Evolutionary conservation across 2,888 invertebrate genomes (phyloP).

Genomic region (Yponomeuta evonymella): DNA sequence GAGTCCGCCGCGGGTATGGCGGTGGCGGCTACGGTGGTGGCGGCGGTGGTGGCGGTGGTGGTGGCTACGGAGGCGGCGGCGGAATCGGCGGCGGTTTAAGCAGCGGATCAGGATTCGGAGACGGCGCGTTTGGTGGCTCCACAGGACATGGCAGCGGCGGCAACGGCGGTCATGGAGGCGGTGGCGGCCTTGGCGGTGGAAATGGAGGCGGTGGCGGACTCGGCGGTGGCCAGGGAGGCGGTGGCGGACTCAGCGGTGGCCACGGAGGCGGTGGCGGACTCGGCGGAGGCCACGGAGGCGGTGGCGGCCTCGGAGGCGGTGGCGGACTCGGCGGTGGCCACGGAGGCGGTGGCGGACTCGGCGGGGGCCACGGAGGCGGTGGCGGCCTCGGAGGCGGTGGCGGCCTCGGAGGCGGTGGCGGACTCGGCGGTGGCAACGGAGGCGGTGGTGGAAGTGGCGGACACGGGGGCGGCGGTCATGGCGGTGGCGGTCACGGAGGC

Average conservation of each 20-base stretch:
- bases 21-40: slow-evolving; percentile 21
- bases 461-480: slow-evolving; percentile 26
- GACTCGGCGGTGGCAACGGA: slow-evolving; percentile 11
- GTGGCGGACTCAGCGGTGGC: slow-evolving; percentile 22
- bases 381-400: slow-evolving; percentile 29
- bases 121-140: slow-evolving; percentile 24
- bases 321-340: slow-evolving; percentile 13
- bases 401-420: slow-evolving; percentile 30
- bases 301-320: slow-evolving; percentile 18
- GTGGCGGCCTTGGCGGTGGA: slow-evolving; percentile 24
- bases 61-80: slow-evolving; percentile 25
- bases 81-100: slow-evolving; percentile 17
- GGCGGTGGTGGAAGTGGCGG: slow-evolving; percentile 22
- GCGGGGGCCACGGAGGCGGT: slow-evolving; percentile 26
- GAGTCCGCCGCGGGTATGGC: slow-evolving; percentile 8
- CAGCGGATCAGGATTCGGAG: slow-evolving; percentile 26
- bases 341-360: slow-evolving; percentile 24
- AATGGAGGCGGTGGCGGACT: slow-evolving; percentile 27
- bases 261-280: slow-evolving; percentile 20
- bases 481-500: slow-evolving; percentile 20
- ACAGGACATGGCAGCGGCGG: slow-evolving; percentile 21
- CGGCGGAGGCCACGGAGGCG: slow-evolving; percentile 22
- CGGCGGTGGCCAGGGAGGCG: slow-evolving; percentile 22
- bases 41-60: slow-evolving; percentile 29
- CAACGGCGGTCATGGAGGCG: slow-evolving; percentile 17